These are phyloP conservation scores for Dexiosoma caninum DNA, from an alignment of 2,888 invertebrate species.

Conservation along the genomic window DNA sequence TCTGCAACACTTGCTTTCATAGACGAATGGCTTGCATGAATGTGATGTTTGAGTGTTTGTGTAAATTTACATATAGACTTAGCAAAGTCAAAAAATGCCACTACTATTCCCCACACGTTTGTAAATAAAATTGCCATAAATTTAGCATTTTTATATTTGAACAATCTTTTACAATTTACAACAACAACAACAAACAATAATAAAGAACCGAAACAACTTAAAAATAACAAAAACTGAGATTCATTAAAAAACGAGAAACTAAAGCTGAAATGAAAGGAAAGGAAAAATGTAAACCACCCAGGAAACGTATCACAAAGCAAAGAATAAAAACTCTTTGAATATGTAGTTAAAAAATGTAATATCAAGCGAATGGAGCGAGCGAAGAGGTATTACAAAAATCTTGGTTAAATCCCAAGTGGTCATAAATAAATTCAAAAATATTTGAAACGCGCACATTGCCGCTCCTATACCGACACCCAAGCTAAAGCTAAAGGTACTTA, in stretches of 20 bases:
- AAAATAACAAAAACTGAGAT: conserved; percentile 57
- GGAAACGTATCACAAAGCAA: conserved; percentile 23
- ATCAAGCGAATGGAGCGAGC: too few species aligned
- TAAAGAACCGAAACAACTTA: background rate
- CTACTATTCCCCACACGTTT: conserved; percentile 67
- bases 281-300: conserved; percentile 29
- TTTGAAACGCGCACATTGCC: conserved; percentile 66
- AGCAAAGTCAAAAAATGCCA: conserved; percentile 18
- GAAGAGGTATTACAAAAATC: conserved; percentile 44
- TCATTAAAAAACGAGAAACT: conserved; percentile 41
- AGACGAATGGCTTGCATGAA: background rate
- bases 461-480: conserved; percentile 2
- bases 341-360: background rate
- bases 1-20: conserved; percentile 11
- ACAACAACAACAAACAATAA: conserved; percentile 9
- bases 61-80: conserved; percentile 31
- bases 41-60: background rate
- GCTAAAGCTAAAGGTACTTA: background rate
- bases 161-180: conserved; percentile 65
- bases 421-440: conserved; percentile 74
- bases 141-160: conserved; percentile 67
- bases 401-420: conserved; percentile 70
- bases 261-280: background rate
- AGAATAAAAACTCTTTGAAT: conserved; percentile 4
- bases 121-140: conserved; percentile 76